Percentiles rank a stretch among this genome's conserved stretches.
phyloP scores from a whole-genome alignment of 2,888 invertebrate species.

The Nomada fabriciana region DNA sequence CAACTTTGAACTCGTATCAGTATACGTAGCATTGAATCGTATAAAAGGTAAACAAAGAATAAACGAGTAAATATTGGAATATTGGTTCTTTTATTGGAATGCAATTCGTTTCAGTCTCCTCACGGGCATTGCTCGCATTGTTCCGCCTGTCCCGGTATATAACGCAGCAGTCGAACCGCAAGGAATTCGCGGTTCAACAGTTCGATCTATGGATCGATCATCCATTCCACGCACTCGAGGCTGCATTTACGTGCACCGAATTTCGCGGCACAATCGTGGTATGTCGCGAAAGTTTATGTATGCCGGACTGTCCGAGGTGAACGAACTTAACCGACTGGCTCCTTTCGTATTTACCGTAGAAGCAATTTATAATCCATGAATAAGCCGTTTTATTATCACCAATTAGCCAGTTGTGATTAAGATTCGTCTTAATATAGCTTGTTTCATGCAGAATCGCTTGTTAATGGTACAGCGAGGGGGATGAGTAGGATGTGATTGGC shows the following conservation, averaged over 20 bases:
- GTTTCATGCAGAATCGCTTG: neutral
- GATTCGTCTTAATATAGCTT: neutral
- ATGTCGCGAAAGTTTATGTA: constrained; percentile 53
- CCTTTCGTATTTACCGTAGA: neutral
- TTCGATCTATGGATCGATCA: constrained; percentile 55
- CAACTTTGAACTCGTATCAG: neutral
- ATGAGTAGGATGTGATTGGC: neutral
- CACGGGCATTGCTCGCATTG: constrained; percentile 38
- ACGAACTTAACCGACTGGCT: constrained; percentile 59
- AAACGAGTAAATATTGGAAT: constrained; percentile 22
- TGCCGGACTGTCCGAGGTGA: constrained; percentile 65
- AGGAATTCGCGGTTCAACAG: constrained; percentile 53
- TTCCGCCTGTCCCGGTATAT: constrained; percentile 24
- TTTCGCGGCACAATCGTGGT: constrained; percentile 45
- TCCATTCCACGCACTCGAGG: constrained; percentile 48
- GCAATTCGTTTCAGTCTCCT: constrained; percentile 36
- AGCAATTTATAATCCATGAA: constrained; percentile 16
- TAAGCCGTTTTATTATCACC: neutral
- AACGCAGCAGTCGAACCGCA: constrained; percentile 38
- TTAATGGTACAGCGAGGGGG: neutral
- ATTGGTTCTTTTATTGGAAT: constrained; percentile 33
- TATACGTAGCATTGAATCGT: neutral
- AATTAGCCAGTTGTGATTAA: constrained; percentile 5
- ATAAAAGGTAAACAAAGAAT: neutral
- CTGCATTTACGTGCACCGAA: constrained; percentile 61